A percentile compares a stretch with the other conserved stretches of the same genome.
Evolutionary conservation across 2,888 invertebrate genomes (phyloP).

Genomic region (Caenorhabditis becei): DNA sequence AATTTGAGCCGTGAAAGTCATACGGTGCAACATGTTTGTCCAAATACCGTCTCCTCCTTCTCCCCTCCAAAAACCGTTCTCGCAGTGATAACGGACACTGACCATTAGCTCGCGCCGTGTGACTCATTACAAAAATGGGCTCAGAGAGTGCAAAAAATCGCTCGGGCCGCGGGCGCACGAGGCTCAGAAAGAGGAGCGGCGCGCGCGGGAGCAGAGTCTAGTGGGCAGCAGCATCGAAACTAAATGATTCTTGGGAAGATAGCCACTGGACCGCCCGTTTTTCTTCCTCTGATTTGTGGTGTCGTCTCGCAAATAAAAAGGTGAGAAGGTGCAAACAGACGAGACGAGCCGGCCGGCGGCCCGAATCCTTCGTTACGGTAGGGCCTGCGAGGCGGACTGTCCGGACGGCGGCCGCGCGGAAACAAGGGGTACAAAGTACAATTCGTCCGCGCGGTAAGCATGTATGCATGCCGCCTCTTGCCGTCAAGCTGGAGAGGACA

Average conservation of each 20-base stretch:
- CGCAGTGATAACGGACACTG: conserved; percentile 18
- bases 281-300: conserved; percentile 37
- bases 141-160: conserved; percentile 49
- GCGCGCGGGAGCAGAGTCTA: conserved; percentile 29
- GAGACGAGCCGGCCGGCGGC: conserved; percentile 13
- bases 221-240: conserved; percentile 50
- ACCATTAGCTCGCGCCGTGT: conserved; percentile 17
- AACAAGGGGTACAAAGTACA: conserved; percentile 43
- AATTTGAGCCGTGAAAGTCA: neutral
- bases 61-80: neutral
- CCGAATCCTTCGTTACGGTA: conserved; percentile 31
- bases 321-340: conserved; percentile 41
- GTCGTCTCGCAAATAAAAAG: conserved; percentile 50
- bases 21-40: conserved; percentile 38
- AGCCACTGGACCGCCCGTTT: conserved; percentile 33
- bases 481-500: conserved; percentile 48
- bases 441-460: conserved; percentile 54
- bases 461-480: conserved; percentile 23
- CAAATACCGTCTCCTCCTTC: conserved; percentile 16
- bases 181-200: neutral
- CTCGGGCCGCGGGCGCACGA: conserved; percentile 15
- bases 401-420: conserved; percentile 11
- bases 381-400: neutral
- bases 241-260: conserved; percentile 37
- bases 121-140: conserved; percentile 37